A percentile compares a stretch with the other conserved stretches of the same genome.
Conservation (phyloP, 2,113 vertebrate species). For the Rhinopomastus cyanomelas region DNA sequence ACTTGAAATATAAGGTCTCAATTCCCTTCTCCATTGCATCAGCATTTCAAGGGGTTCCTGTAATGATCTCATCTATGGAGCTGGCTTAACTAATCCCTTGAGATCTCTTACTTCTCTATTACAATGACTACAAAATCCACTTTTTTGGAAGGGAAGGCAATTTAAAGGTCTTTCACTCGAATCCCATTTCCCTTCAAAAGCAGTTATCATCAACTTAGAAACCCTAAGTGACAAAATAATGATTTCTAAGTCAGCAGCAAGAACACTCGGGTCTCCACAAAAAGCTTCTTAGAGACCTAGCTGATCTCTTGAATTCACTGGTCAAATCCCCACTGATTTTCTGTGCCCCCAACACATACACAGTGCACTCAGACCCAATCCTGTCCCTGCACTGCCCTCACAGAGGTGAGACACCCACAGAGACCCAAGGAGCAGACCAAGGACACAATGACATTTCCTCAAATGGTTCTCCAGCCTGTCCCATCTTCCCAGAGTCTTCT, state of each 20-base stretch:
- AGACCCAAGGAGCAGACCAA: background rate
- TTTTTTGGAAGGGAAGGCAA: background rate
- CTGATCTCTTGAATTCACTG: background rate
- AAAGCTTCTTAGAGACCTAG: background rate
- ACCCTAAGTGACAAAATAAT: background rate
- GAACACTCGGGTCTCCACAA: background rate
- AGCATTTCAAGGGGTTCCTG: constrained; percentile 3
- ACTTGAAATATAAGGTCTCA: background rate
- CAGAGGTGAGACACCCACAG: background rate
- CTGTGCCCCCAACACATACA: background rate
- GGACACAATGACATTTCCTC: background rate
- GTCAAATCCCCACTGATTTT: background rate
- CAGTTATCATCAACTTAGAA: background rate
- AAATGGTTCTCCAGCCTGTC: background rate
- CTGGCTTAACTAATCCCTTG: constrained; percentile 7
- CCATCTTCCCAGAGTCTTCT: background rate
- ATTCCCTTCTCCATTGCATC: background rate
- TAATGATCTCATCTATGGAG: constrained; percentile 16
- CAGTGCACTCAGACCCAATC: fast-evolving
- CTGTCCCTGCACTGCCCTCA: background rate
- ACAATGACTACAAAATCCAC: constrained; percentile 11
- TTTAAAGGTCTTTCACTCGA: background rate
- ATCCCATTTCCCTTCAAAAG: background rate
- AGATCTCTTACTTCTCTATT: background rate
- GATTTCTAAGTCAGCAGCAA: background rate